Evolutionary conservation across 2,113 vertebrate genomes (phyloP).

Genomic region (Lamprologus speciosus): DNA sequence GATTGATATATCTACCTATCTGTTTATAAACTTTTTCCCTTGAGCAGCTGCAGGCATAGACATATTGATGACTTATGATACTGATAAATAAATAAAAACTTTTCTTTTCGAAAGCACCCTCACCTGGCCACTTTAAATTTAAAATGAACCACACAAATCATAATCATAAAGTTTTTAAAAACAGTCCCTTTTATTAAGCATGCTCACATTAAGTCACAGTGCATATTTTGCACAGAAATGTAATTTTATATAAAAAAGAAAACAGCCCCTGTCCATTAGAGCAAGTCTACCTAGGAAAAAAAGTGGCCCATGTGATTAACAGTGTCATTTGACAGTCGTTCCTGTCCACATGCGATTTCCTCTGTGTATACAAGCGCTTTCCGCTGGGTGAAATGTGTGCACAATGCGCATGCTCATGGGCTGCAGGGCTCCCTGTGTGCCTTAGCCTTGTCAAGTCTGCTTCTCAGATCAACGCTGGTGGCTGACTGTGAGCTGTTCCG

Average conservation of each 20-base stretch:
- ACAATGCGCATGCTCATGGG: background rate
- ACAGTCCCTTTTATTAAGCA: background rate
- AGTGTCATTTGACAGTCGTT: background rate
- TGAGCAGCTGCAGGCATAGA: background rate
- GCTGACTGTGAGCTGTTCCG: constrained; percentile 2
- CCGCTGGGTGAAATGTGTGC: background rate
- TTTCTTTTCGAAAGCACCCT: background rate
- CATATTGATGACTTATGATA: background rate
- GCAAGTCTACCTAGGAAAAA: accelerated
- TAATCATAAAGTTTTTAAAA: background rate
- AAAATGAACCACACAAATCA: background rate
- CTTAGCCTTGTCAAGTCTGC: background rate
- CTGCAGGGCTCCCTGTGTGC: background rate
- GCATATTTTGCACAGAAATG: background rate
- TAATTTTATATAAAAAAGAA: background rate
- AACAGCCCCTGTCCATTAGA: background rate
- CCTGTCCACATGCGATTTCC: background rate
- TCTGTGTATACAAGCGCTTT: background rate
- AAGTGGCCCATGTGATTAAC: background rate
- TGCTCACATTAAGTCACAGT: background rate
- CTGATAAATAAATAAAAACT: background rate
- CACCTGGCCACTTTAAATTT: background rate
- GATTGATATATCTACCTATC: background rate
- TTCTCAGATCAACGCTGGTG: constrained; percentile 58
- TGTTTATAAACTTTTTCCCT: background rate